Percentiles rank a stretch among this genome's conserved stretches.
These are phyloP conservation scores for Drosophila austrosaltans DNA, from an alignment of 2,888 invertebrate genomes.

Conservation along the genomic window DNA sequence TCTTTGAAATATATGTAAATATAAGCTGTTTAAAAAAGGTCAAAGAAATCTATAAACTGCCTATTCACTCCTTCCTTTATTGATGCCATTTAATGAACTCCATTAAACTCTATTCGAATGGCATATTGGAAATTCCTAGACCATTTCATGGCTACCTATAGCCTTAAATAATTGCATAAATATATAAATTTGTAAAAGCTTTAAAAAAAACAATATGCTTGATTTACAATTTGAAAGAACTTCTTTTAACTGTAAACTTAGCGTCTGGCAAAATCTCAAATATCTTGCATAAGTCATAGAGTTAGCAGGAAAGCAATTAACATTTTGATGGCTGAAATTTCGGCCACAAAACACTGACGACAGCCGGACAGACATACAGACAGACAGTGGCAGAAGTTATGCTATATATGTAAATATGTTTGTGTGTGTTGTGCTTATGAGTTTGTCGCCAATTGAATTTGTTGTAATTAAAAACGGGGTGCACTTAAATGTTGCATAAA, in stretches of 20 bases:
- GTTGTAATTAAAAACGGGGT: constrained; percentile 65
- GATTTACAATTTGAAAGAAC: not conserved
- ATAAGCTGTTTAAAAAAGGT: no score
- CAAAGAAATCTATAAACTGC: no score
- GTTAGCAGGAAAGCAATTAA: constrained; percentile 69
- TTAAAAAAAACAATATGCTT: not conserved
- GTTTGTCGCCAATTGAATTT: constrained; percentile 58
- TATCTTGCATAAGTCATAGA: constrained; percentile 37
- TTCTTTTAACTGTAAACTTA: constrained; percentile 30
- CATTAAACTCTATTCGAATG: not conserved
- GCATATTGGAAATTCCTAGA: not conserved
- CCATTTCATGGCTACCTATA: not conserved
- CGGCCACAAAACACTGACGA: constrained; percentile 32
- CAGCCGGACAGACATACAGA: constrained; percentile 7
- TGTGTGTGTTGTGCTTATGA: constrained; percentile 35
- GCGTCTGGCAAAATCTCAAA: constrained; percentile 21
- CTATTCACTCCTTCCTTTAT: not conserved
- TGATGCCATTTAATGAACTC: not conserved
- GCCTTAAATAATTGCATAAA: not conserved
- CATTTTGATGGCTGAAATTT: constrained; percentile 68
- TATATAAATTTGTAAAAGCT: not conserved
- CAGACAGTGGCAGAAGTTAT: constrained; percentile 30
- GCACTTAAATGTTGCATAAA: constrained; percentile 76
- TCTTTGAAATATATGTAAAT: no score
- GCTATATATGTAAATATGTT: not conserved